These are phyloP conservation scores for Notarius lentiginosus DNA, from an alignment of 2,113 vertebrate species.

Conservation along the genomic window DNA sequence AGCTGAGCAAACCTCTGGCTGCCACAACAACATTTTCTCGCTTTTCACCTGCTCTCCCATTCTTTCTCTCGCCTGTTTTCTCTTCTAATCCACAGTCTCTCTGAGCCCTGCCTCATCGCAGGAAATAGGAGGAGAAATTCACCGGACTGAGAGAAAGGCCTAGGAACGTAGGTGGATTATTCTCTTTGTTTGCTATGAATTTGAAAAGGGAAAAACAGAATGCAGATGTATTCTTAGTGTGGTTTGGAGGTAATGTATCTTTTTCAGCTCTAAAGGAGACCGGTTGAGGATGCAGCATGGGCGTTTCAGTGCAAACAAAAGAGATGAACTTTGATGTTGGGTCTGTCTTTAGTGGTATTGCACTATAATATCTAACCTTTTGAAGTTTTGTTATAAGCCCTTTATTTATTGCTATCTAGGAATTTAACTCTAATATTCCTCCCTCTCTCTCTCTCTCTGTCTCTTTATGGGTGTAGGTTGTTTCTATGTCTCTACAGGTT, in stretches of 20 bases:
- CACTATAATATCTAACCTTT: neutral
- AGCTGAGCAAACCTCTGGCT: slow-evolving; percentile 77
- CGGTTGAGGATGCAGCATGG: neutral
- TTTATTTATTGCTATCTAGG: neutral
- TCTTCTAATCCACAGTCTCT: slow-evolving; percentile 71
- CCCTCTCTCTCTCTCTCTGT: slow-evolving; percentile 2
- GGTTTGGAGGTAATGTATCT: slow-evolving; percentile 39
- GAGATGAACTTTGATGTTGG: slow-evolving; percentile 33
- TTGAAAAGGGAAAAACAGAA: slow-evolving; percentile 46
- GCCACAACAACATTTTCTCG: slow-evolving; percentile 62
- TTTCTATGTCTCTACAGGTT: slow-evolving; percentile 66
- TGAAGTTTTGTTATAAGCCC: neutral
- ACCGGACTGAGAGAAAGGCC: slow-evolving; percentile 55
- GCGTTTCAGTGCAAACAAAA: slow-evolving; percentile 26
- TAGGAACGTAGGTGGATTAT: slow-evolving; percentile 43
- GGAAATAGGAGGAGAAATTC: slow-evolving; percentile 59
- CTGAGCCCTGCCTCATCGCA: slow-evolving; percentile 59
- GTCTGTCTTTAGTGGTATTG: neutral
- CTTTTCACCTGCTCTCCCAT: slow-evolving; percentile 65
- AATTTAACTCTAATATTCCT: neutral
- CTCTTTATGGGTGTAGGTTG: slow-evolving; percentile 39
- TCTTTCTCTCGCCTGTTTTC: slow-evolving; percentile 64
- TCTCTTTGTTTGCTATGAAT: slow-evolving; percentile 38
- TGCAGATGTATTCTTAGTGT: slow-evolving; percentile 29
- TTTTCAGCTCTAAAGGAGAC: slow-evolving; percentile 18